Base-by-base conservation (phyloP, 2,797 vertebrate species). In the Heterohyrax brucei region DNA sequence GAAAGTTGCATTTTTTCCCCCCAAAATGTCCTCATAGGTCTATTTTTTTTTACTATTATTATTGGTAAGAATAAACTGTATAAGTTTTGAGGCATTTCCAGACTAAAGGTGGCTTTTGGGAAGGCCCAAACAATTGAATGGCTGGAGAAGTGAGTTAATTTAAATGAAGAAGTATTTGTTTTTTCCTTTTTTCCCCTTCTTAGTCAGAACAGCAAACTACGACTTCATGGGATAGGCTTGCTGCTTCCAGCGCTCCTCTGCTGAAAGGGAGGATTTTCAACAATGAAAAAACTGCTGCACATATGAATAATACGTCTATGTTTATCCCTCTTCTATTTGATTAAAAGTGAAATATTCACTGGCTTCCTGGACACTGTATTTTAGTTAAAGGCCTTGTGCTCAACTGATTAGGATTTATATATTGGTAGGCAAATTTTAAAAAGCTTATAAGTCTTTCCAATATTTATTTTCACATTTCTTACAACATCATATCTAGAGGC, bases 401-500 rank as follows among this genome's bases (percentile, higher is more conserved):
- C 86, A 46, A 70, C 6, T 2, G 72, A 56, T 95, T 95, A 79
- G 44, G 19, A 46, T 87, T 46, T 66, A 83, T 59, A 70, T 3
- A 77, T 46, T 59, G 21, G 72, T 64, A 70, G 66, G 82, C 53
- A 92, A 89, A 62, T 97, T 94, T 86, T 87, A 39, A 96, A 97
- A 96, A 64, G 92, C 89, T 66, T 89, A 96, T 50, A 14, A 92
- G 75, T 85, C 93, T 90, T 77, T 92, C 91, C 93, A 91, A 73
- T 26, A 80, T 83, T 79, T 94, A 89, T 86, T 95, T 97, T 62
- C 70, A 14, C 92, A 75, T 96, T 95, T 88, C 90, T 93, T 90
- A 53, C 18, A 85, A 44, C 44, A 91, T 62, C 73, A 24, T 39
- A 76, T 33, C 28, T 9, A 89, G 95, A 87, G 26, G 21, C 1